These are phyloP conservation scores for Corythoichthys intestinalis DNA, from an alignment of 2,113 vertebrate genomes.

Conservation along the genomic window DNA sequence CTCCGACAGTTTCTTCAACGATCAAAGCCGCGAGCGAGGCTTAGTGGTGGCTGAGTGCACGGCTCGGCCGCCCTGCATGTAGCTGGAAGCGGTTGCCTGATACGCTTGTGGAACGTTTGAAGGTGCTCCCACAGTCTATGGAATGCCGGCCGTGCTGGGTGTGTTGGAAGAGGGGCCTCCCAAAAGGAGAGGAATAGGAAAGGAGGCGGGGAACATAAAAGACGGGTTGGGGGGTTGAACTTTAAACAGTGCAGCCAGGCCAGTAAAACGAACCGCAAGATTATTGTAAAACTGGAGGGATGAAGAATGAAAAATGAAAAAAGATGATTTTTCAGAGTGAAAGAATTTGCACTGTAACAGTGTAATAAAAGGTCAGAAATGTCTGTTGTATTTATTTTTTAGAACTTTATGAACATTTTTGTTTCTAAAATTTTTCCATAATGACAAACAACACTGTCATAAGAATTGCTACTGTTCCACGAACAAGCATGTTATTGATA, in stretches of 20 bases:
- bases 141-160: conserved; percentile 62
- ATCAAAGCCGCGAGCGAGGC: conserved; percentile 40
- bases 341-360: conserved; percentile 30
- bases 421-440: not conserved
- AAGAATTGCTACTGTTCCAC: not conserved
- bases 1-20: conserved; percentile 37
- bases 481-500: conserved; percentile 3
- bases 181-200: conserved; percentile 50
- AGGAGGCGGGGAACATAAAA: conserved; percentile 29
- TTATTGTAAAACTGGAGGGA: conserved; percentile 15
- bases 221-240: conserved; percentile 44
- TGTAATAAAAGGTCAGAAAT: conserved; percentile 15
- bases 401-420: not conserved
- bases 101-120: conserved; percentile 51
- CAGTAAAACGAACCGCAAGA: conserved; percentile 40
- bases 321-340: conserved; percentile 16
- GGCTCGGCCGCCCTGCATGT: conserved; percentile 25
- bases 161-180: conserved; percentile 66
- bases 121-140: conserved; percentile 64
- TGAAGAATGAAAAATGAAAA: not conserved
- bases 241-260: conserved; percentile 55
- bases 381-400: conserved; percentile 2
- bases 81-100: conserved; percentile 27
- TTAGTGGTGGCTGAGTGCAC: conserved; percentile 57
- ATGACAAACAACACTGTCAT: not conserved